Conservation (phyloP, 2,888 invertebrate genomes). For the Amphipyra tragopoginis region DNA sequence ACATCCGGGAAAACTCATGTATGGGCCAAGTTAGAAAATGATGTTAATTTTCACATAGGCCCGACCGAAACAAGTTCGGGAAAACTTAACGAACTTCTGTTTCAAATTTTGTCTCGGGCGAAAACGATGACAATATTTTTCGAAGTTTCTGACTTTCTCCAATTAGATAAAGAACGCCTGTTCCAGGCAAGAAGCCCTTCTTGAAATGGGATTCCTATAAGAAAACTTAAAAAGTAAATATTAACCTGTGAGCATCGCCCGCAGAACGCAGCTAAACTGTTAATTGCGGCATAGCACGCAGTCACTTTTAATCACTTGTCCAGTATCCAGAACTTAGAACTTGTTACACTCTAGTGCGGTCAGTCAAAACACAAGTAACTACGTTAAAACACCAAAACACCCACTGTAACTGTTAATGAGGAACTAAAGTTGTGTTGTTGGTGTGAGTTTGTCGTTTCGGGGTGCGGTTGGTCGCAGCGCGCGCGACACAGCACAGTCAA, state of each 20-base stretch:
- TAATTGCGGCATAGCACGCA: constrained; percentile 87
- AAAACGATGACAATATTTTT: constrained; percentile 28
- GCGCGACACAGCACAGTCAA: constrained; percentile 84
- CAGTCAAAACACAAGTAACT: constrained; percentile 86
- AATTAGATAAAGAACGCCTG: constrained; percentile 7
- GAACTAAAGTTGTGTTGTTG: constrained; percentile 85
- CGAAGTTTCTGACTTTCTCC: constrained; percentile 35
- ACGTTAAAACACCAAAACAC: constrained; percentile 82
- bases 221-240: constrained; percentile 78
- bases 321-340: constrained; percentile 83
- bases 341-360: constrained; percentile 78
- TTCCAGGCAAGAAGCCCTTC: constrained; percentile 10
- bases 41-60: constrained; percentile 15
- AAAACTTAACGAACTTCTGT: constrained; percentile 43
- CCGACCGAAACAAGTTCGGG: constrained; percentile 25
- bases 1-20: constrained; percentile 9
- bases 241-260: constrained; percentile 89
- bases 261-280: constrained; percentile 86
- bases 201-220: constrained; percentile 70
- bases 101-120: constrained; percentile 19
- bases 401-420: constrained; percentile 85
- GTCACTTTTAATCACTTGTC: constrained; percentile 87
- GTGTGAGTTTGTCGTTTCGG: constrained; percentile 80
- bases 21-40: constrained; percentile 1
- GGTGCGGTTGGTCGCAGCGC: constrained; percentile 76